Evolutionary conservation across 2,797 vertebrate genomes (phyloP).

Genomic region (Crenuchus spilurus): DNA sequence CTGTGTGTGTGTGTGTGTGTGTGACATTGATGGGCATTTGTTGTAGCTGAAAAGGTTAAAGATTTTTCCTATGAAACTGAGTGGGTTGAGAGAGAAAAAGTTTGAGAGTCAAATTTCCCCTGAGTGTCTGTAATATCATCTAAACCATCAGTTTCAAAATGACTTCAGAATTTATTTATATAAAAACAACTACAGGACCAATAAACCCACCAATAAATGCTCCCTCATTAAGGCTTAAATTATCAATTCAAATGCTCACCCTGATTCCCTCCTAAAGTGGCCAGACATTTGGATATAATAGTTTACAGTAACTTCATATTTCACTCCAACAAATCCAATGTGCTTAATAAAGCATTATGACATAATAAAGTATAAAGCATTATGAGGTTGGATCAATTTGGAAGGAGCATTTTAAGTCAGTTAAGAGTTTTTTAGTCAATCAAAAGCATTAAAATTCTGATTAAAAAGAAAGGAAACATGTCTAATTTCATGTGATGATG

Average conservation of each 20-base stretch:
- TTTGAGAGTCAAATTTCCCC: constrained; percentile 97
- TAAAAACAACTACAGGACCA: constrained; percentile 90
- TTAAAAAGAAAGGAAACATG: constrained; percentile 2
- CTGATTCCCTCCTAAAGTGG: not conserved
- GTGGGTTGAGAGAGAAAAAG: constrained; percentile 96
- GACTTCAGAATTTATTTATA: constrained; percentile 99
- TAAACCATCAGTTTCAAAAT: constrained; percentile 98
- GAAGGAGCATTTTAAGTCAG: not conserved
- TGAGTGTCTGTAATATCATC: constrained; percentile 92
- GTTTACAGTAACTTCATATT: not conserved
- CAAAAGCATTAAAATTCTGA: constrained; percentile 6
- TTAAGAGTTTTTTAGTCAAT: not conserved
- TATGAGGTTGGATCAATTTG: constrained; percentile 47
- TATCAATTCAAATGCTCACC: not conserved
- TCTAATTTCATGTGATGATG: constrained; percentile 30
- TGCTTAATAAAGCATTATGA: not conserved
- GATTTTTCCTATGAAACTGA: constrained; percentile 96
- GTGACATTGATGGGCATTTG: constrained; percentile 72
- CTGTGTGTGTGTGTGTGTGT: constrained; percentile 25
- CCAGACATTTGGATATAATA: not conserved
- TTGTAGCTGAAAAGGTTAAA: constrained; percentile 92
- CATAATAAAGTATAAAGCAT: too few relatives aligned
- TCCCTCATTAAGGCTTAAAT: not conserved
- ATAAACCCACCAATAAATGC: constrained; percentile 61
- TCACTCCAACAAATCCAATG: not conserved